Conservation (phyloP, 2,797 vertebrate species). For the Phylloscopus collybita region DNA sequence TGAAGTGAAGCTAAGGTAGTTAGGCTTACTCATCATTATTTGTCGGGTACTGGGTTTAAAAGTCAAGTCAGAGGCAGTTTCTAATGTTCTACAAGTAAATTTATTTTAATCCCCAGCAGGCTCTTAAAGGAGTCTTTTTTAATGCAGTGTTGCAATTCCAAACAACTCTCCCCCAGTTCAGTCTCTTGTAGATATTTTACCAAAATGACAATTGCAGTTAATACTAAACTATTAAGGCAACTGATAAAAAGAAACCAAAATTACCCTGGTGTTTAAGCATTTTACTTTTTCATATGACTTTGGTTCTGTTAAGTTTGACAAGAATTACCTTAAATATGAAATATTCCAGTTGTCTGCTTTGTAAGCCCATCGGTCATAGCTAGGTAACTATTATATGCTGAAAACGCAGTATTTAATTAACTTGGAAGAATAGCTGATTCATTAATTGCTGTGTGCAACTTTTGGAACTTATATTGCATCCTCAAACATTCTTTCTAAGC, state of each 20-base stretch:
- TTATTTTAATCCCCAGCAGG: background rate
- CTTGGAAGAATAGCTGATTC: conserved; percentile 28
- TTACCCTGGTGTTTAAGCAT: background rate
- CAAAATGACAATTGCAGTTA: background rate
- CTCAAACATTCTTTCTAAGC: background rate
- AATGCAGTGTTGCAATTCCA: background rate
- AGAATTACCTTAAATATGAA: background rate
- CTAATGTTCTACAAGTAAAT: background rate
- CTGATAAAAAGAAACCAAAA: background rate
- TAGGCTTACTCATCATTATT: background rate
- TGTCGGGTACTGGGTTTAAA: background rate
- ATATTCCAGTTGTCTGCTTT: background rate
- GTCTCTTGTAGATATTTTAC: background rate
- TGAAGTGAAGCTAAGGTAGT: background rate
- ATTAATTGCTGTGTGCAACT: conserved; percentile 29
- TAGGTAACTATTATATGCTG: conserved; percentile 33
- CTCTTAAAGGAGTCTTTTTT: background rate
- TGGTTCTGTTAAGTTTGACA: background rate
- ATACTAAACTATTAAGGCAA: background rate
- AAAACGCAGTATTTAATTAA: conserved; percentile 39
- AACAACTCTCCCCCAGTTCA: background rate
- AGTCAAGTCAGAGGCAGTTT: background rate
- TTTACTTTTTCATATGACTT: background rate
- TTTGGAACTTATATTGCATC: conserved; percentile 7
- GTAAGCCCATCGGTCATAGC: background rate